Evolutionary conservation across 2,888 invertebrate species (phyloP).

Genomic region (Polia nebulosa): DNA sequence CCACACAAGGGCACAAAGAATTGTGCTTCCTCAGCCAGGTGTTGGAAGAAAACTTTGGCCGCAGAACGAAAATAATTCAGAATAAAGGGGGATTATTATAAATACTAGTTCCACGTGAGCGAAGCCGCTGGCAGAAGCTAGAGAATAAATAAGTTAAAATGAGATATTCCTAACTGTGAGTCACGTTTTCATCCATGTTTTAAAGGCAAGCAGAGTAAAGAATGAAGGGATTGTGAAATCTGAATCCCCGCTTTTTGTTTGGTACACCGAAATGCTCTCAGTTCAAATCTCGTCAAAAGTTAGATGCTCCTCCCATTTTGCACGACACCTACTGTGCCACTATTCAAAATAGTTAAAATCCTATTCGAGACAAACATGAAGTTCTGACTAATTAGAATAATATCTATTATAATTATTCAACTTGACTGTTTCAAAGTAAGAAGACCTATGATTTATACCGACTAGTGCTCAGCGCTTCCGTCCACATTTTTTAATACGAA

Average conservation of each 20-base stretch:
- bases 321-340: background rate
- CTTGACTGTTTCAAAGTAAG: no score
- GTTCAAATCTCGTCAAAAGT: constrained; percentile 12
- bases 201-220: background rate
- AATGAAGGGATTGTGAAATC: background rate
- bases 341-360: background rate
- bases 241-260: background rate
- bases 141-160: background rate
- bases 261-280: constrained; percentile 33
- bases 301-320: background rate
- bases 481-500: no score
- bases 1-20: no score
- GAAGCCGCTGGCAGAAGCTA: no score
- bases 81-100: no score
- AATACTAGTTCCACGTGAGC: no score
- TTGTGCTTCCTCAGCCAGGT: no score
- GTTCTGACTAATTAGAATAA: background rate
- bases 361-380: background rate
- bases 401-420: background rate
- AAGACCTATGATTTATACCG: no score
- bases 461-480: no score
- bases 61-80: no score
- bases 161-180: background rate
- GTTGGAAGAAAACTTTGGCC: no score
- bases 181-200: background rate